Conservation (phyloP, 2,113 vertebrate species). For the Corythoichthys haematopterus region DNA sequence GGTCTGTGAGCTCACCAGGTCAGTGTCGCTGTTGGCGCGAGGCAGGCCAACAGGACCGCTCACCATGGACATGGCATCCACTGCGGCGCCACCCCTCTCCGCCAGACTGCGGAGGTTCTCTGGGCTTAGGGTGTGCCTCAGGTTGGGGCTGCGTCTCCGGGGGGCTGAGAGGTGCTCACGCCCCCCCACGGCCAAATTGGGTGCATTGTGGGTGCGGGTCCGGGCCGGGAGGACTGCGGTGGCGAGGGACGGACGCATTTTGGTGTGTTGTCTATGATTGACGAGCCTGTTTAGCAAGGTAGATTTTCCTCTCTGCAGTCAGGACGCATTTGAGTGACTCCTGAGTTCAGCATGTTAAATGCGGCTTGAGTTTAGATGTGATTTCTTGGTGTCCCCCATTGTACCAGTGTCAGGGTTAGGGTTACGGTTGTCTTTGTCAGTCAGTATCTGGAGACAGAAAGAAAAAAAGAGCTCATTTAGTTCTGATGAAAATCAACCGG, state of each 20-base stretch:
- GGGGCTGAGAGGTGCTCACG: constrained; percentile 86
- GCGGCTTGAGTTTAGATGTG: not conserved
- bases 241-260: constrained; percentile 76
- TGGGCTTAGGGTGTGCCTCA: constrained; percentile 90
- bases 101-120: constrained; percentile 91
- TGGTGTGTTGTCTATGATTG: constrained; percentile 7
- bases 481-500: too few species aligned
- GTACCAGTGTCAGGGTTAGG: not conserved
- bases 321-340: not conserved
- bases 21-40: constrained; percentile 94
- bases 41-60: constrained; percentile 73
- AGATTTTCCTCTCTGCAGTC: not conserved
- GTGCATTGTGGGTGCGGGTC: constrained; percentile 69
- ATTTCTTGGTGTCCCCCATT: not conserved
- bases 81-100: constrained; percentile 70
- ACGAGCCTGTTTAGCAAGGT: not conserved
- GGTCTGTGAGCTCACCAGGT: constrained; percentile 91
- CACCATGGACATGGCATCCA: constrained; percentile 61
- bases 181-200: constrained; percentile 80
- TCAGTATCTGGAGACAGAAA: not conserved
- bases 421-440: not conserved
- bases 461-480: not conserved
- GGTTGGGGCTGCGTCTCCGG: constrained; percentile 85
- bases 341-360: not conserved
- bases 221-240: constrained; percentile 72